Evolutionary conservation across 1,140 invertebrate genomes (phyloP).

Genomic region (Pseudomyrmex concolor): DNA sequence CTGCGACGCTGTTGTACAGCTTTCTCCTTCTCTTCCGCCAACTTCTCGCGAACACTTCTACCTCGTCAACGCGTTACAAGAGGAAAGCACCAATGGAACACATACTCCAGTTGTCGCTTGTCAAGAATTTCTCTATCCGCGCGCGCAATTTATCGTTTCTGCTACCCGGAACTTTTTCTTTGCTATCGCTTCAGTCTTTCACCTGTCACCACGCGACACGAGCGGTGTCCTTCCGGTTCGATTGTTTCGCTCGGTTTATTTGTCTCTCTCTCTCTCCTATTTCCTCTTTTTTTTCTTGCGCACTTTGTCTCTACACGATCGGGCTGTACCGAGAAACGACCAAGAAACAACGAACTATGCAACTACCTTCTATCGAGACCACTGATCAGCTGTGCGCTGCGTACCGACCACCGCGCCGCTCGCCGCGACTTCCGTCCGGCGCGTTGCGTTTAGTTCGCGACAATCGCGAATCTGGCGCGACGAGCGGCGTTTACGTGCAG

Average conservation of each 20-base stretch:
- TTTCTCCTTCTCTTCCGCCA: not conserved
- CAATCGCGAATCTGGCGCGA: not conserved
- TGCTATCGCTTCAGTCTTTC: not conserved
- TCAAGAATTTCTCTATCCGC: not conserved
- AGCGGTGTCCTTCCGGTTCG: constrained; percentile 2
- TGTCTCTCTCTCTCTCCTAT: not conserved
- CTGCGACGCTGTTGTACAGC: constrained; percentile 28
- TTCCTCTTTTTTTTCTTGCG: not conserved
- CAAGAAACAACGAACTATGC: constrained; percentile 62
- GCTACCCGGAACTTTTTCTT: not conserved
- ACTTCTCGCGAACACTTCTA: not conserved
- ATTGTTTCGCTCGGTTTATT: not conserved
- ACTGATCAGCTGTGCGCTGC: constrained; percentile 80
- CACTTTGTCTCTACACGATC: not conserved
- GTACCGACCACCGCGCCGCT: constrained; percentile 53
- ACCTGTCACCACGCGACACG: constrained; percentile 43
- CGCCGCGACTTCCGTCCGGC: constrained; percentile 22
- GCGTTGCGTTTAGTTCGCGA: not conserved
- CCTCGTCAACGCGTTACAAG: not conserved
- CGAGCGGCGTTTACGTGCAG: not conserved
- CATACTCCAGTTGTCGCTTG: not conserved
- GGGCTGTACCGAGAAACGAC: constrained; percentile 6
- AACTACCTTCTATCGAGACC: constrained; percentile 71
- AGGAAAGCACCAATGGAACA: too few species aligned
- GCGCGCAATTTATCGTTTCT: not conserved